phyloP scores from a whole-genome alignment of 2,888 invertebrate genomes.

The Dusona sp. region DNA sequence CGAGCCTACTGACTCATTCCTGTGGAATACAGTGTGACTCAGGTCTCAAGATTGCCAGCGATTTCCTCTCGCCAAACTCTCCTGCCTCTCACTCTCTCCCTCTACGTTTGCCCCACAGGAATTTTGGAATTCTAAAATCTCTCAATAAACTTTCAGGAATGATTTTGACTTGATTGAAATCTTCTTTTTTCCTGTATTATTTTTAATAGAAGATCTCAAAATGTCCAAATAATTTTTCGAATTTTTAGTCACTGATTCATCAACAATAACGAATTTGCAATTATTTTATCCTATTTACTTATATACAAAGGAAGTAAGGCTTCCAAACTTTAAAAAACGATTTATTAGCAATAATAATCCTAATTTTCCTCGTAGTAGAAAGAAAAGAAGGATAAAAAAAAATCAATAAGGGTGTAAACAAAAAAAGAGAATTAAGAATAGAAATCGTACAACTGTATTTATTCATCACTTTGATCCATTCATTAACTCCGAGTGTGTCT shows the following conservation, averaged over 20 bases:
- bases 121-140: conserved; percentile 31
- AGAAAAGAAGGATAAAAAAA: not conserved
- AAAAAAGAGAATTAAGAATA: conserved; percentile 52
- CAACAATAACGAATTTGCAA: too few relatives aligned
- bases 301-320: too few relatives aligned
- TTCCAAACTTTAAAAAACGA: not conserved
- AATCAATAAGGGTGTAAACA: not conserved
- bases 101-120: not conserved
- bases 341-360: not conserved
- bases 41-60: conserved; percentile 79
- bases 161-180: not conserved
- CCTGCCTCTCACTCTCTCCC: not conserved
- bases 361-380: not conserved
- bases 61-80: conserved; percentile 75
- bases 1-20: conserved; percentile 79
- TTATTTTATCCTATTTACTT: not conserved
- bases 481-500: conserved; percentile 42
- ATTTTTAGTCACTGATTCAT: too few relatives aligned
- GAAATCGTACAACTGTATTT: conserved; percentile 66
- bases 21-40: conserved; percentile 78
- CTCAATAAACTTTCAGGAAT: not conserved
- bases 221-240: too few relatives aligned
- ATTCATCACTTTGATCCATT: conserved; percentile 53
- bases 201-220: too few relatives aligned
- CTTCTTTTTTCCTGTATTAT: too few relatives aligned